Percentiles rank a stretch among this genome's conserved stretches.
These are phyloP conservation scores for Camelus dromedarius DNA, from an alignment of 2,113 vertebrate genomes.

Conservation along the genomic window DNA sequence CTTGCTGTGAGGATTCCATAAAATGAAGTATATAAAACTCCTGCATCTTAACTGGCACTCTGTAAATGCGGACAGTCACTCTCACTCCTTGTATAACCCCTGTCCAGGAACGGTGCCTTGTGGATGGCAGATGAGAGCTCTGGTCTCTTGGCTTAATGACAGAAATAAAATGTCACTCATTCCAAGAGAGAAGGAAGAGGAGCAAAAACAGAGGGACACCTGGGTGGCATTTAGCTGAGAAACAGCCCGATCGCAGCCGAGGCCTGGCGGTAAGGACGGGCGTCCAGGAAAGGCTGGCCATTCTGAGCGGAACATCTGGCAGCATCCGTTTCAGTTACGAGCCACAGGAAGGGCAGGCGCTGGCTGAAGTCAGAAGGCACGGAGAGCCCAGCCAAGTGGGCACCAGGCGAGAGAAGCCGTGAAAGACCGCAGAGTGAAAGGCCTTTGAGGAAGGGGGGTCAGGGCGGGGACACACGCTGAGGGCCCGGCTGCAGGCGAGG, in stretches of 20 bases:
- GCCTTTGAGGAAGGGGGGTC: not conserved
- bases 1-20: not conserved
- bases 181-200: not conserved
- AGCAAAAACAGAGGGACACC: not conserved
- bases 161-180: constrained; percentile 11
- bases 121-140: rapidly evolving
- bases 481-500: not conserved
- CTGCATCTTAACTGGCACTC: not conserved
- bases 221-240: constrained; percentile 41
- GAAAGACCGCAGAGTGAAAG: not conserved
- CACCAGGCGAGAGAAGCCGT: not conserved
- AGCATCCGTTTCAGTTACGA: not conserved
- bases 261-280: not conserved
- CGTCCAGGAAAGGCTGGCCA: not conserved
- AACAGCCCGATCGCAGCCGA: not conserved
- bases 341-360: constrained; percentile 55
- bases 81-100: rapidly evolving
- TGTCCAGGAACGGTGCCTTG: not conserved
- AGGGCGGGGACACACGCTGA: not conserved
- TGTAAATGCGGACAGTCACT: not conserved
- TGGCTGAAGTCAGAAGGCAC: not conserved
- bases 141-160: not conserved
- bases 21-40: not conserved
- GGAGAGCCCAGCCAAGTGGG: constrained; percentile 4
- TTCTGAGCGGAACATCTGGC: constrained; percentile 49